Percentiles rank a stretch among this genome's conserved stretches.
Evolutionary conservation across 1,140 invertebrate species (phyloP).

Genomic region (Atta cephalotes): DNA sequence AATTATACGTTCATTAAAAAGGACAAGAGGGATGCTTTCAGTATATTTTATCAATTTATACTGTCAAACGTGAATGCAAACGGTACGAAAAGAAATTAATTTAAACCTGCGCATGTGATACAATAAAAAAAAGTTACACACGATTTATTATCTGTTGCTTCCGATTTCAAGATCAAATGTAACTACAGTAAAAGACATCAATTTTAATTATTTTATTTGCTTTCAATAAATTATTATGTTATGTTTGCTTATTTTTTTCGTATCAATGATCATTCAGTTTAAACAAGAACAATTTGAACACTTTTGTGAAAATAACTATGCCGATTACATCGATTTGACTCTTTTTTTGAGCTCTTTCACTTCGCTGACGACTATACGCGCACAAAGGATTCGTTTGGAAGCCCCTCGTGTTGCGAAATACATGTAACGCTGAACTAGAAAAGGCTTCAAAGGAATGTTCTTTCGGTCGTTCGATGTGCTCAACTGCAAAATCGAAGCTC

Average conservation of each 20-base stretch:
- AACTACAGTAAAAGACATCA: neutral
- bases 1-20: conserved; percentile 34
- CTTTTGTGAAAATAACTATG: neutral
- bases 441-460: conserved; percentile 67
- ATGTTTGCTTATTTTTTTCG: neutral
- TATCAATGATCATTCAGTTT: neutral
- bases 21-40: conserved; percentile 13
- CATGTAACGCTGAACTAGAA: conserved; percentile 41
- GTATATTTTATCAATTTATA: conserved; percentile 18
- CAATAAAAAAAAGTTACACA: neutral
- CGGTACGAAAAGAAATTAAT: conserved; percentile 6
- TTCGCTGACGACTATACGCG: conserved; percentile 46
- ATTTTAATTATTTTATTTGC: conserved; percentile 13
- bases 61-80: neutral
- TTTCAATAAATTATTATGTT: neutral
- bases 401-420: conserved; percentile 61
- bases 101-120: neutral
- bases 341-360: conserved; percentile 63
- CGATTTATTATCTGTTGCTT: neutral
- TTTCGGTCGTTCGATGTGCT: conserved; percentile 13
- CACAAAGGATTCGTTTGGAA: conserved; percentile 76
- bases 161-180: neutral
- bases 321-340: conserved; percentile 23
- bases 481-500: conserved; percentile 21
- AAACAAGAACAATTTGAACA: neutral